Percentiles rank a stretch among this genome's conserved stretches.
phyloP scores from a whole-genome alignment of 1,140 invertebrate species.

The honey bee (Apis mellifera) region Amel_HAv3.1 CM009932.2:14442001-14442500 shows the following conservation, averaged over 20 bases:
- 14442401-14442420: slow-evolving; percentile 87
- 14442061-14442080: no score
- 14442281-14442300: slow-evolving; percentile 80
- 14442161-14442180: slow-evolving; percentile 73
- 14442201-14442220: slow-evolving; percentile 70
- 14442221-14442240: slow-evolving; percentile 86
- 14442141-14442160: slow-evolving; percentile 74
- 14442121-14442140: slow-evolving; percentile 84
- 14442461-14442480: no score
- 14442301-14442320: slow-evolving; percentile 83
- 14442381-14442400: slow-evolving; percentile 90
- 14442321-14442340: slow-evolving; percentile 79
- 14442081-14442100: no score
- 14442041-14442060: no score
- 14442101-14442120: slow-evolving; percentile 81
- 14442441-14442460: no score
- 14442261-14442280: slow-evolving; percentile 87
- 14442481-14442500: no score
- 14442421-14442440: slow-evolving; percentile 73
- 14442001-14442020: no score
- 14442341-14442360: slow-evolving; percentile 79
- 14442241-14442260: slow-evolving; percentile 90
- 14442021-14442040: no score
- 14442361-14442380: slow-evolving; percentile 84
- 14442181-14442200: slow-evolving; percentile 68